Evolutionary conservation across 37 sponge, comb jelly and placozoan species (phyloP).

Genomic region (Halisarca cf. caerulea): DNA sequence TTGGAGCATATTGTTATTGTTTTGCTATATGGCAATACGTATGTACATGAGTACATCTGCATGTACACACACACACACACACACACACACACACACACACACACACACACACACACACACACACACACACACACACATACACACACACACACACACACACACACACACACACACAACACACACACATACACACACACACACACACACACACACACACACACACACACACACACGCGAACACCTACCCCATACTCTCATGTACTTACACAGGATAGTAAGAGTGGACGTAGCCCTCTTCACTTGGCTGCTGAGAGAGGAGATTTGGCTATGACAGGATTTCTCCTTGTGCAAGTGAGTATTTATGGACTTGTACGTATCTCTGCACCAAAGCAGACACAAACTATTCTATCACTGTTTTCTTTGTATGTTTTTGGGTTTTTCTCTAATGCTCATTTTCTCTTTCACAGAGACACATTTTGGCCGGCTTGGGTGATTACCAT

Average conservation of each 20-base stretch:
- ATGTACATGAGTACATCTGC: not conserved
- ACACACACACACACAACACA: conserved; percentile 4
- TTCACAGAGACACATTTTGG: not conserved
- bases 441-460: not conserved
- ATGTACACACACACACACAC: not conserved
- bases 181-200: conserved; percentile 4
- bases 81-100: not conserved
- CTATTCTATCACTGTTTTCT: no score
- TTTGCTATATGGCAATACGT: no score
- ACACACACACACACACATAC: no score
- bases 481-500: conserved; percentile 17
- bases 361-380: not conserved
- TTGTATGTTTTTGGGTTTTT: not conserved
- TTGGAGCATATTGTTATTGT: no score
- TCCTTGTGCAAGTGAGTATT: conserved; percentile 67
- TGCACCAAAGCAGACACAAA: no score
- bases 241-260: not conserved
- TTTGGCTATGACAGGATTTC: conserved; percentile 73
- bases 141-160: no score
- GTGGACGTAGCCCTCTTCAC: conserved; percentile 84
- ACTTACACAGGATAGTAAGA: conserved; percentile 56
- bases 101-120: no score
- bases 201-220: no score
- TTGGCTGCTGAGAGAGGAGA: conserved; percentile 76
- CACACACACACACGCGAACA: no score